phyloP scores from a whole-genome alignment of 2,888 invertebrate genomes.

The Acanthosepion lycidas region DNA sequence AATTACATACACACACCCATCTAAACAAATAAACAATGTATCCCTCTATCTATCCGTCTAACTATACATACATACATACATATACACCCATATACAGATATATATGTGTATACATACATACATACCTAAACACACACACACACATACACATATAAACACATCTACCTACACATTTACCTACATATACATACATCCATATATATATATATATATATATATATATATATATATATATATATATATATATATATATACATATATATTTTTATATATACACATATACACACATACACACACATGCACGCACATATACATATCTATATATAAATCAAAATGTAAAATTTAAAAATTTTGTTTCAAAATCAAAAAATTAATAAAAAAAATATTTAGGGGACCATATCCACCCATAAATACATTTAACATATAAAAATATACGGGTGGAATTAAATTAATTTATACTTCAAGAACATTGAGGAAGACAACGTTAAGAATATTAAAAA shows the following conservation, averaged over 20 bases:
- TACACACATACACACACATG: not conserved
- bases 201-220: constrained; percentile 33
- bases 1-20: too few relatives aligned
- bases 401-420: too few relatives aligned
- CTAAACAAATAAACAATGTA: too few relatives aligned
- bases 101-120: not conserved
- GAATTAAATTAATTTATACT: too few relatives aligned
- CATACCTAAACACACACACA: not conserved
- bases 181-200: constrained; percentile 16
- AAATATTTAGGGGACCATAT: too few relatives aligned
- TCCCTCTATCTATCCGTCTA: not conserved
- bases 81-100: not conserved
- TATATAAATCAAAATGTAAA: not conserved
- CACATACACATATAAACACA: not conserved
- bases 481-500: too few relatives aligned
- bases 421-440: too few relatives aligned
- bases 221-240: not conserved
- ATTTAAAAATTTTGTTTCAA: too few relatives aligned
- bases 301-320: not conserved
- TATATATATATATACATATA: constrained; percentile 38
- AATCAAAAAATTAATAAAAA: too few relatives aligned
- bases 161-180: not conserved
- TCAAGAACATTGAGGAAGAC: too few relatives aligned
- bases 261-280: not conserved
- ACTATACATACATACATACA: not conserved